phyloP scores from a whole-genome alignment of 23 tunicate genomes.

The Aplidium turbinatum region DNA sequence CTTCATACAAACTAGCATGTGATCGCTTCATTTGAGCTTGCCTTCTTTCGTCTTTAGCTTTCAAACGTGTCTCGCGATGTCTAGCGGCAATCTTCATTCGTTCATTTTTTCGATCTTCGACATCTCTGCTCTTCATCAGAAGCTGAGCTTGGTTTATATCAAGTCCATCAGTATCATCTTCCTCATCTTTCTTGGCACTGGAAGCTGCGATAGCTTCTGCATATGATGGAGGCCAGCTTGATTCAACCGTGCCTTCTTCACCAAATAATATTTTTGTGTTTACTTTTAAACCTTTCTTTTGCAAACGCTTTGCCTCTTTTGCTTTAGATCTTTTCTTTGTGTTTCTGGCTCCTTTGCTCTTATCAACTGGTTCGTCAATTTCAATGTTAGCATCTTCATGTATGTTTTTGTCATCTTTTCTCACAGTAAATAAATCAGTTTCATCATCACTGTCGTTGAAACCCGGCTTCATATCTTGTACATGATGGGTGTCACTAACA shows the following conservation, averaged over 20 bases:
- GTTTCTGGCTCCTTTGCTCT: background rate
- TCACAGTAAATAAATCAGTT: conserved; percentile 40
- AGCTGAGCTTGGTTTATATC: conserved; percentile 47
- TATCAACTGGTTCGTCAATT: background rate
- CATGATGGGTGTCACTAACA: no score
- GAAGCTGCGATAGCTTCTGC: background rate
- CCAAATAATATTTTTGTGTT: conserved; percentile 55
- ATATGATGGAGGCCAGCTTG: background rate
- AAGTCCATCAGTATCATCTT: conserved; percentile 30
- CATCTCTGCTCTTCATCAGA: conserved; percentile 62
- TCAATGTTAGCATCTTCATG: background rate
- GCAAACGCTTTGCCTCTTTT: conserved; percentile 31
- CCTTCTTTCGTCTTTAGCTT: conserved; percentile 46
- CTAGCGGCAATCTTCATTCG: conserved; percentile 26
- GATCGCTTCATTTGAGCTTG: conserved; percentile 5
- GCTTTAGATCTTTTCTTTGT: conserved; percentile 17
- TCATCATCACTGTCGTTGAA: conserved; percentile 10
- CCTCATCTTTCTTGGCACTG: background rate
- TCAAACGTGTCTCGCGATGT: conserved; percentile 34
- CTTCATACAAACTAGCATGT: conserved; percentile 7
- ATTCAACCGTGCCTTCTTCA: conserved; percentile 48
- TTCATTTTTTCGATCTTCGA: conserved; percentile 48
- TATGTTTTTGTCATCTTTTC: conserved; percentile 3
- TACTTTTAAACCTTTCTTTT: conserved; percentile 38
- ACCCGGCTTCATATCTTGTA: background rate